A percentile compares a stretch with the other conserved stretches of the same genome.
phyloP scores from a whole-genome alignment of 2,888 invertebrate species.

The Caenorhabditis angaria region DNA sequence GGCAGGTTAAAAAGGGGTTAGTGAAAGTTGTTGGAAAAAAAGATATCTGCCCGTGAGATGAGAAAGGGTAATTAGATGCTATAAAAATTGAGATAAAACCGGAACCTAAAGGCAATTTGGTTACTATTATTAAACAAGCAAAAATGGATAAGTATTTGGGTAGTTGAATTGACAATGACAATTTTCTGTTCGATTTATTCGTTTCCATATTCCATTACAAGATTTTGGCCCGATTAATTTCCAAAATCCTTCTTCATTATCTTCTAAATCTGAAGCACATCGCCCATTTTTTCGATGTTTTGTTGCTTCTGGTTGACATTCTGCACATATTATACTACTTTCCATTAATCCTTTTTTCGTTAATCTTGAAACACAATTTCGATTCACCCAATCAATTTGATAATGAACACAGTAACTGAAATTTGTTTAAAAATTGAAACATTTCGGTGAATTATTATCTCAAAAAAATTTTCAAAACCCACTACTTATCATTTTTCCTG shows the following conservation, averaged over 20 bases:
- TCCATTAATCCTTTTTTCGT: constrained; percentile 38
- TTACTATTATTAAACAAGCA: constrained; percentile 50
- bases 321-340: constrained; percentile 63
- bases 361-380: constrained; percentile 59
- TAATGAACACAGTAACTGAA: constrained; percentile 68
- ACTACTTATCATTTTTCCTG: constrained; percentile 39
- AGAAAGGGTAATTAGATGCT: not conserved
- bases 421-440: constrained; percentile 5
- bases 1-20: not conserved
- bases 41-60: not conserved
- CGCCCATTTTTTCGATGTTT: constrained; percentile 56
- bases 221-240: constrained; percentile 67
- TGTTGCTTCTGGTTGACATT: constrained; percentile 70
- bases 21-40: not conserved
- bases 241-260: constrained; percentile 69
- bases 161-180: constrained; percentile 55
- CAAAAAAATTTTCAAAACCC: constrained; percentile 16
- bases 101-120: no score
- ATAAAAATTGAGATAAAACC: not conserved
- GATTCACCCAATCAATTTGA: constrained; percentile 66
- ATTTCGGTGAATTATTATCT: not conserved
- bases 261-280: constrained; percentile 67
- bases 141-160: constrained; percentile 43
- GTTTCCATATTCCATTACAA: constrained; percentile 69
- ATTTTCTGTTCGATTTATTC: constrained; percentile 53